A percentile compares a stretch with the other conserved stretches of the same genome.
phyloP scores from a whole-genome alignment of 1,140 invertebrate genomes.

The Eciton burchellii region DNA sequence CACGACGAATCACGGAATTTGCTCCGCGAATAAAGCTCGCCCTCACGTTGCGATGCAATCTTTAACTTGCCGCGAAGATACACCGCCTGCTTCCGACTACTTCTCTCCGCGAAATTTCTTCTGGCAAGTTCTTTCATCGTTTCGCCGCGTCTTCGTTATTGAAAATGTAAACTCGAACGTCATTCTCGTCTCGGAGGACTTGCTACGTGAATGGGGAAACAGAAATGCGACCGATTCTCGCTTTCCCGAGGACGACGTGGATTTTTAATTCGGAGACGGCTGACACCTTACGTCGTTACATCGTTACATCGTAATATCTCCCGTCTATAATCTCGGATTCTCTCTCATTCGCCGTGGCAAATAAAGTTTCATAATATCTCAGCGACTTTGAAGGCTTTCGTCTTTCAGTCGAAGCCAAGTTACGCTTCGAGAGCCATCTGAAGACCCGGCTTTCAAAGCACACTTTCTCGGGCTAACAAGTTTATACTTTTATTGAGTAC shows the following conservation, averaged over 20 bases:
- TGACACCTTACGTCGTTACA: neutral
- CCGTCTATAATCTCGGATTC: conserved; percentile 9
- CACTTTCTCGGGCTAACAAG: conserved; percentile 36
- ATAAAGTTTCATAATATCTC: conserved; percentile 39
- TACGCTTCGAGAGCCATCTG: neutral
- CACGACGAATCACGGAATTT: conserved; percentile 23
- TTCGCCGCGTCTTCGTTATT: conserved; percentile 17
- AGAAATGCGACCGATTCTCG: neutral
- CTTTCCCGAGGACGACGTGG: neutral
- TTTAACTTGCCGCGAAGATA: conserved; percentile 39
- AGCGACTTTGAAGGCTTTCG: neutral
- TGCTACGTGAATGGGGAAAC: conserved; percentile 4
- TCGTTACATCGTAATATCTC: conserved; percentile 30
- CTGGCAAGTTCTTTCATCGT: conserved; percentile 26
- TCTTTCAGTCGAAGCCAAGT: neutral
- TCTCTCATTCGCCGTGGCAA: neutral
- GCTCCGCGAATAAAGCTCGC: conserved; percentile 1
- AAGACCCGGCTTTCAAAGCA: conserved; percentile 8
- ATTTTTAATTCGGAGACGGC: conserved; percentile 16
- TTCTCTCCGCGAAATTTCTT: conserved; percentile 30
- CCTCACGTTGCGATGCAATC: neutral
- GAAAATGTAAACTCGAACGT: conserved; percentile 43
- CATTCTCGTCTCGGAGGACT: conserved; percentile 5
- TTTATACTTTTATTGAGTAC: conserved; percentile 47
- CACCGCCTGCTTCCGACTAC: neutral